phyloP scores from a whole-genome alignment of 2,113 vertebrate genomes.

The Proterorhinus semilunaris region DNA sequence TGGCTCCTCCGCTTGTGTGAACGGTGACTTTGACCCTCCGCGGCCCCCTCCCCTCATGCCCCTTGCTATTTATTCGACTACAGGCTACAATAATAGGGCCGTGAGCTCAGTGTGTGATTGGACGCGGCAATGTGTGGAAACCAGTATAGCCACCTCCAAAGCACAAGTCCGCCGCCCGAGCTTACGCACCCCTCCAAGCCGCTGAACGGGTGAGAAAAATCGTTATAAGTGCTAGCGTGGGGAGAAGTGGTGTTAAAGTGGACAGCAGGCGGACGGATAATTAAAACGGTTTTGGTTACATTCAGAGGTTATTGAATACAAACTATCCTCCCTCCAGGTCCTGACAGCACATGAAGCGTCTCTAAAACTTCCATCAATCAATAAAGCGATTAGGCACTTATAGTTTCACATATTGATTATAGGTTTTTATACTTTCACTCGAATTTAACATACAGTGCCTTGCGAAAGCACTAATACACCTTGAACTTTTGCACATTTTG shows the following conservation, averaged over 20 bases:
- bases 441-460: too few relatives aligned
- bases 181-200: conserved; percentile 28
- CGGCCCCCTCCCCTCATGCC: conserved; percentile 31
- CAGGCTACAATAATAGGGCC: conserved; percentile 56
- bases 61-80: conserved; percentile 68
- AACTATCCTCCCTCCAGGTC: background rate
- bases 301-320: conserved; percentile 4
- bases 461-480: too few relatives aligned
- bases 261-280: conserved; percentile 12
- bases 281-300: conserved; percentile 13
- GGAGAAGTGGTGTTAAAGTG: conserved; percentile 23
- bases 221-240: conserved; percentile 9
- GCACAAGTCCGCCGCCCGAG: conserved; percentile 21
- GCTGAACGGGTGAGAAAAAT: conserved; percentile 12
- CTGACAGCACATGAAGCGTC: too few relatives aligned
- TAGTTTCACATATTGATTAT: too few relatives aligned
- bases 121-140: conserved; percentile 56
- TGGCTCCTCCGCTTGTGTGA: conserved; percentile 54
- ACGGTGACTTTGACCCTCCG: conserved; percentile 62
- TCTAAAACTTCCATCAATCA: too few relatives aligned
- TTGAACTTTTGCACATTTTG: too few relatives aligned
- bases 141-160: conserved; percentile 41
- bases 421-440: too few relatives aligned
- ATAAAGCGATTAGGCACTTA: too few relatives aligned
- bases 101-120: conserved; percentile 55